Base-by-base conservation (phyloP, 2,888 invertebrate genomes). In the Aleiodes alternator region DNA sequence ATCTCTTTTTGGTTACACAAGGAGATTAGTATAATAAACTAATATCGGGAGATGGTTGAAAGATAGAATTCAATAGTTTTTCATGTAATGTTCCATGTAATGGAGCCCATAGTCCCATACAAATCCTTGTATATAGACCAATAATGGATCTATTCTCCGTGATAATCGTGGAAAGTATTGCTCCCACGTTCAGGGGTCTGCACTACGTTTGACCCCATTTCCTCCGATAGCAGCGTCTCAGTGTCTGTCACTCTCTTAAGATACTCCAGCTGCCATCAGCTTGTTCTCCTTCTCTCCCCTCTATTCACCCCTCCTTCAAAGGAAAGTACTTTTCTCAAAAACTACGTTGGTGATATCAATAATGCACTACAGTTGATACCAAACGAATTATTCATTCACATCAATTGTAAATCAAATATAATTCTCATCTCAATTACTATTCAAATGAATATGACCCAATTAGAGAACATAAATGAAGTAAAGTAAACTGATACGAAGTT, bases 161-260 rank as follows among this genome's bases (percentile, higher is more conserved):
- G 76, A 81, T 79, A 79, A 81, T 80, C 73, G 71, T 79, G 78
- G 78, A 82, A 83, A 83, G 81, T 68, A 66, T 75, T 79, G 77
- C 78, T 86, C 83, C 81, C 84, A 85, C 83, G 82, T 77, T 81
- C 82, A 73, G 78, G 77, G 55, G 76, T 70, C 76, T 57, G 48
- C 70, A 48, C 12, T 72, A 85, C 86, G 87, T 84, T 88, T 86
- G 89, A 89, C 88, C 89, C 85, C 88, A 87, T 89, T 89, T 89
- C 89, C 89, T 88, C 83, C 84, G 89, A 89, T 89, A 89, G 87
- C 85, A 86, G 85, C 84, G 84, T 85, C 86, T 85, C 81, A 79
- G 82, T 83, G 85, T 86, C 87, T 86, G 81, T 81, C 81, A 82
- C 81, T 82, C 81, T 81, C 80, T 73, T 48, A 16, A 51, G 31